Evolutionary conservation across 2,797 vertebrate genomes (phyloP), one percentile per base, ranked within the genome.

Genomic region (Tinamus major): DNA sequence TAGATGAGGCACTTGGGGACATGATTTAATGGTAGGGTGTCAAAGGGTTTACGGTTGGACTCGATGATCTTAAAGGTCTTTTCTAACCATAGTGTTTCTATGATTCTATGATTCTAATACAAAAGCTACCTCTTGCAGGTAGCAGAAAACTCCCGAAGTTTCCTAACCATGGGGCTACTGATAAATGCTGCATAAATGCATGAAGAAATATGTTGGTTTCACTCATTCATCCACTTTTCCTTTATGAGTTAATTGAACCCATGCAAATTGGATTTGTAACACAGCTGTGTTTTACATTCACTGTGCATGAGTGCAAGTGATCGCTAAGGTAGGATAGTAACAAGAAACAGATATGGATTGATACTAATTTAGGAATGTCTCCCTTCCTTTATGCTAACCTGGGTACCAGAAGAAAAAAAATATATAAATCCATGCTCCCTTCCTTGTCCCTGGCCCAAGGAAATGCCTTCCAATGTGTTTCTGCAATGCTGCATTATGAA

Each of bases 281-380:
- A 48, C 61, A 12, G 23, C 10, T 80, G 20, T 65, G 44, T 72
- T 95, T 79, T 61, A 85, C 49, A 69, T 56, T 37, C 55, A 15
- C 3, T 21, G 24, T 29, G 21, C 21, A 59, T 2, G 16, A 42
- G 6, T 41, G 24, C 44, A 79, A 88, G 27, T 0, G 0, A n/a
- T 76, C 64, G 56, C 27, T 26, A 1, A 4, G 53, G 7, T 49
- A 79, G 55, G 17, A 14, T n/a, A 31, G 46, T 29, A 55, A 61
- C 46, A 91, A 49, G n/a, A 68, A 87, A 83, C 15, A 81, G 37
- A n/a, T 12, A 31, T 17, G 78, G 69, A 26, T 0, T 7, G 31
- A 49, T 74, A 85, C 41, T 18, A 65, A 7, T 79, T 79, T 59
- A 79, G 81, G 62, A 89, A 42, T 46, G 80, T 20, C n/a, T 91